Evolutionary conservation across 2,113 vertebrate genomes (phyloP).

Genomic region (Drymodes brunneopygia): DNA sequence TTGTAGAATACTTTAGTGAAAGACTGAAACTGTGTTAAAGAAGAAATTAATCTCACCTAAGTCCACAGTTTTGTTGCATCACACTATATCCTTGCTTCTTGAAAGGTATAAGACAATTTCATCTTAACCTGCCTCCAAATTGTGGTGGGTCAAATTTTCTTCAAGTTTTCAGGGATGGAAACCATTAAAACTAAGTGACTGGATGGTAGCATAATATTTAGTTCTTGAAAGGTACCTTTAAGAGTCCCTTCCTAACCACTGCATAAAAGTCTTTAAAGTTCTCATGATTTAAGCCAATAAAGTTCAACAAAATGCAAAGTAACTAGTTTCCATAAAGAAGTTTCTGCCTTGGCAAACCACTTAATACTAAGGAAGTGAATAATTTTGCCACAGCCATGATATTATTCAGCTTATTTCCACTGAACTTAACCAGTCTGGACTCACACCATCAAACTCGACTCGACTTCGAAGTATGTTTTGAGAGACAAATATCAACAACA

Average conservation of each 20-base stretch:
- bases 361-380: background rate
- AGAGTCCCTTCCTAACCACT: background rate
- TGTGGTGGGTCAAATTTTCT: background rate
- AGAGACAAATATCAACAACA: background rate
- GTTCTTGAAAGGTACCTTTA: background rate
- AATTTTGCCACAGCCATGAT: background rate
- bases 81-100: background rate
- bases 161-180: background rate
- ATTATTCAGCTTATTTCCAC: background rate
- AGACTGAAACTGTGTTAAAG: background rate
- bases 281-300: background rate
- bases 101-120: background rate
- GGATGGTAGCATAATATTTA: background rate
- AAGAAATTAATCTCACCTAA: background rate
- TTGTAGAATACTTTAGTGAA: background rate
- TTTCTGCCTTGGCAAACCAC: background rate
- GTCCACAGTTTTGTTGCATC: background rate
- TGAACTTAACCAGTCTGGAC: background rate
- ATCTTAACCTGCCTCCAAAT: background rate
- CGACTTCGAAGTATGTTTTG: background rate
- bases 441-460: background rate
- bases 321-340: background rate
- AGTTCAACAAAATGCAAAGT: background rate
- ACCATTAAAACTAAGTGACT: background rate
- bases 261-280: background rate